Percentiles rank a stretch among this genome's conserved stretches.
Conservation (phyloP, 2,113 vertebrate species). For the Crypturellus undulatus region DNA sequence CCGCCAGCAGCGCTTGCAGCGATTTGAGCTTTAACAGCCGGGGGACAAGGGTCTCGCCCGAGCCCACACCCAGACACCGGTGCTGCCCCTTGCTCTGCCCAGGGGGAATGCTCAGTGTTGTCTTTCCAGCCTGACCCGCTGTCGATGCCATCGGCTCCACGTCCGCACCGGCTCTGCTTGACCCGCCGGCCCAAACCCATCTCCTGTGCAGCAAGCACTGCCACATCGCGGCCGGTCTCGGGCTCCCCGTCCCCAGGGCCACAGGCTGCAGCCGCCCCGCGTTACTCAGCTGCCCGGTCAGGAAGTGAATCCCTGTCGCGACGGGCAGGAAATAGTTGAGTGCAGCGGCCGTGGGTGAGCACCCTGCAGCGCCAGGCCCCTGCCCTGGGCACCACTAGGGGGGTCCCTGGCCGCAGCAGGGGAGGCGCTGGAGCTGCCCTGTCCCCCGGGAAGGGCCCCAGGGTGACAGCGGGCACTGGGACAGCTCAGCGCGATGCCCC, state of each 20-base stretch:
- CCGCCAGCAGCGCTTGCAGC: too few relatives aligned
- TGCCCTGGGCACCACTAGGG: neutral
- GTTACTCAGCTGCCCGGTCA: neutral
- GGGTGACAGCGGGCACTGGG: neutral
- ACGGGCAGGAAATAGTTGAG: slow-evolving; percentile 58
- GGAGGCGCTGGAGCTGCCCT: neutral
- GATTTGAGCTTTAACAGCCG: too few relatives aligned
- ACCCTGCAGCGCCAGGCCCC: neutral
- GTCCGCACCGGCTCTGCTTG: too few relatives aligned
- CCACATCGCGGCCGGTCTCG: neutral
- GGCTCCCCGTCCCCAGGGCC: neutral
- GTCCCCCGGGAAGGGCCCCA: neutral
- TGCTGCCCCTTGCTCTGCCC: too few relatives aligned
- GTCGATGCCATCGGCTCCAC: too few relatives aligned
- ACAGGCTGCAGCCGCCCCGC: too few relatives aligned
- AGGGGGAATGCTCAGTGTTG: accelerated
- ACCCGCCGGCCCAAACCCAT: neutral
- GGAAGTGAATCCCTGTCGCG: slow-evolving; percentile 40
- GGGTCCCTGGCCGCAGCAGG: accelerated
- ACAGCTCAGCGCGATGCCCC: neutral
- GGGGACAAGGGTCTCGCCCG: too few relatives aligned
- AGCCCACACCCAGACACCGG: too few relatives aligned
- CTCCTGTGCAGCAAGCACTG: neutral
- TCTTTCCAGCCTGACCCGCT: too few relatives aligned
- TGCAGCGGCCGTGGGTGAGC: neutral